Evolutionary conservation across 2,797 vertebrate genomes (phyloP).

Genomic region (Danio tinwini): DNA sequence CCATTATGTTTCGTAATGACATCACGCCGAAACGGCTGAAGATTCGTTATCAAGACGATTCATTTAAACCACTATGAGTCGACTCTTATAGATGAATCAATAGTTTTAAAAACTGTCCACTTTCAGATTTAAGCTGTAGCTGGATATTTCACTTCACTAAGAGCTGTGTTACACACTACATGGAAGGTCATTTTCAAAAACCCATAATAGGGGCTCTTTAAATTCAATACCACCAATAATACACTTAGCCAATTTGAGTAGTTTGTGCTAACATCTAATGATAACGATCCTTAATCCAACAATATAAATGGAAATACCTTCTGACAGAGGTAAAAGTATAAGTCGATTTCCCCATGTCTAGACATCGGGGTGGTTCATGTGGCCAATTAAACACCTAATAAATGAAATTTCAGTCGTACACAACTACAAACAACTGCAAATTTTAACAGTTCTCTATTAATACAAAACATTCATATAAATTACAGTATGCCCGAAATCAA

Average conservation of each 20-base stretch:
- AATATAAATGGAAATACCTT: slow-evolving; percentile 6
- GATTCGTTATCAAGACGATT: too few species aligned
- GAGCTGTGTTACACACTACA: too few species aligned
- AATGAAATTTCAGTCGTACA: background rate
- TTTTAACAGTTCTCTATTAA: background rate
- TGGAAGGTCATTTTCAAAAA: too few species aligned
- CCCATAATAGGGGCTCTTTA: too few species aligned
- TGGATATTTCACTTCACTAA: too few species aligned
- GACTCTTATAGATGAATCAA: too few species aligned
- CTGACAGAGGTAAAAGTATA: background rate
- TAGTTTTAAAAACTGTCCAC: too few species aligned
- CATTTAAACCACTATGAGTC: too few species aligned
- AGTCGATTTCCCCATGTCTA: slow-evolving; percentile 12
- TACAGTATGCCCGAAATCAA: background rate
- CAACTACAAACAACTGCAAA: background rate
- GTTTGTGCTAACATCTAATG: background rate
- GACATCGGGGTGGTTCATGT: background rate
- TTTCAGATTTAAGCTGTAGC: too few species aligned
- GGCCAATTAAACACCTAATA: slow-evolving; percentile 18
- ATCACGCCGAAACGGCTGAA: too few species aligned
- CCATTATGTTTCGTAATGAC: too few species aligned
- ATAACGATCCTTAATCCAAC: background rate
- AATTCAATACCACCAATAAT: background rate
- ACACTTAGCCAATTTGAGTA: background rate
- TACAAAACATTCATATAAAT: slow-evolving; percentile 5